Conservation (phyloP, 2,113 vertebrate genomes). For the Psittacara wagleri region DNA sequence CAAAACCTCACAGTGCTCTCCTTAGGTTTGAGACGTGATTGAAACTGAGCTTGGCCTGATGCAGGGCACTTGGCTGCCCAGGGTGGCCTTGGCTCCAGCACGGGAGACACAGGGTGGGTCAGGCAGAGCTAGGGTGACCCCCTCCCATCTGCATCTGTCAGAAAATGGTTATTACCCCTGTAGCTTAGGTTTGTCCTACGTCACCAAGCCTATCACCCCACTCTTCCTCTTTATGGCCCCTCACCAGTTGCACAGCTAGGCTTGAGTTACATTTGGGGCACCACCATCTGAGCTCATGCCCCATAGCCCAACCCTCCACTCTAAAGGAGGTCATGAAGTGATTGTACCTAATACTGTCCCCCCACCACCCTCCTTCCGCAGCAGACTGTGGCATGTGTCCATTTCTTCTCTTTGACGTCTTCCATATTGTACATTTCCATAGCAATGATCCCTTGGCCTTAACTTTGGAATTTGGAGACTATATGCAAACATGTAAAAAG, state of each 20-base stretch:
- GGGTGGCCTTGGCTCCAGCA: background rate
- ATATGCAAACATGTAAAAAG: conserved; percentile 91
- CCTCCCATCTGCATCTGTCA: background rate
- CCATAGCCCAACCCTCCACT: conserved; percentile 26
- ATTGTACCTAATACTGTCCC: conserved; percentile 49
- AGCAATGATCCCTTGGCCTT: conserved; percentile 94
- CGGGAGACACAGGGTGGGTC: background rate
- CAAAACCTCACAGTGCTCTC: background rate
- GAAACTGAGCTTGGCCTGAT: fast-evolving
- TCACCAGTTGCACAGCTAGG: conserved; percentile 41
- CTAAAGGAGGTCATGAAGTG: conserved; percentile 38
- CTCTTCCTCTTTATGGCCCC: background rate
- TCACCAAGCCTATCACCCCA: background rate
- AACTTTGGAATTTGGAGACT: conserved; percentile 89
- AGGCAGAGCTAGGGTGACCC: background rate
- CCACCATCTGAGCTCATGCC: background rate
- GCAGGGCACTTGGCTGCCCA: background rate
- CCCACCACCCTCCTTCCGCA: background rate
- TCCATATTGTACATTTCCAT: conserved; percentile 84
- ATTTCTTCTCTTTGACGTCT: conserved; percentile 85
- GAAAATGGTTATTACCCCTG: background rate
- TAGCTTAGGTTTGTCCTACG: conserved; percentile 21
- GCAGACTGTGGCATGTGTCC: conserved; percentile 65
- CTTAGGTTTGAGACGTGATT: background rate
- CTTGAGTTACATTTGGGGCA: conserved; percentile 42